These are phyloP conservation scores for Rhincodon typus DNA, from an alignment of 2,797 vertebrate genomes.

Conservation along the genomic window DNA sequence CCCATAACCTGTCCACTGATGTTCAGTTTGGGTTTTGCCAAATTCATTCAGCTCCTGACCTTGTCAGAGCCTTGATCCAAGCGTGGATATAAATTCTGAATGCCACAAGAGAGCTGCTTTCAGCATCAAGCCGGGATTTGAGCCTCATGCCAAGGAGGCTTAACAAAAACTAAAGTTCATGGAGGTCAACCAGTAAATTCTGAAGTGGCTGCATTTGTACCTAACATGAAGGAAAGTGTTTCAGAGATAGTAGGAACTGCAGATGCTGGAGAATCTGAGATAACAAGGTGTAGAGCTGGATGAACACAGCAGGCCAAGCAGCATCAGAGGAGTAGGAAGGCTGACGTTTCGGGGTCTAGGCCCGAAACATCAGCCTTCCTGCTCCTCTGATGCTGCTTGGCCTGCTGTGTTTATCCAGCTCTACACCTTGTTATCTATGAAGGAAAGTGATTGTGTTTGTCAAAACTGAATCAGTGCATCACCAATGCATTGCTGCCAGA, in stretches of 20 bases:
- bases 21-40: constrained; percentile 27
- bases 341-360: no score
- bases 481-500: neutral
- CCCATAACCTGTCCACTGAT: constrained; percentile 31
- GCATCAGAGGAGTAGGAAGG: no score
- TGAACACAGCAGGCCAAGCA: no score
- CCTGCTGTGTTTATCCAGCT: no score
- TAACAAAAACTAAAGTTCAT: neutral
- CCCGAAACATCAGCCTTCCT: no score
- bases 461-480: neutral
- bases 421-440: no score
- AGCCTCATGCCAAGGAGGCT: neutral
- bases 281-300: no score
- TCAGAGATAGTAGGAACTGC: no score
- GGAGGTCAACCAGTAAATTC: neutral
- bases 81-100: neutral
- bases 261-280: no score
- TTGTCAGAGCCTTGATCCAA: constrained; percentile 15
- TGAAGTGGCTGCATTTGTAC: neutral
- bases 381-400: no score
- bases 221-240: neutral
- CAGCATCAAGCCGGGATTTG: neutral
- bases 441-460: neutral
- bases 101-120: constrained; percentile 15
- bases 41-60: constrained; percentile 24